A percentile compares a stretch with the other conserved stretches of the same genome.
These are phyloP conservation scores for Ochotona princeps DNA, from an alignment of 2,113 vertebrate genomes.

Conservation along the genomic window DNA sequence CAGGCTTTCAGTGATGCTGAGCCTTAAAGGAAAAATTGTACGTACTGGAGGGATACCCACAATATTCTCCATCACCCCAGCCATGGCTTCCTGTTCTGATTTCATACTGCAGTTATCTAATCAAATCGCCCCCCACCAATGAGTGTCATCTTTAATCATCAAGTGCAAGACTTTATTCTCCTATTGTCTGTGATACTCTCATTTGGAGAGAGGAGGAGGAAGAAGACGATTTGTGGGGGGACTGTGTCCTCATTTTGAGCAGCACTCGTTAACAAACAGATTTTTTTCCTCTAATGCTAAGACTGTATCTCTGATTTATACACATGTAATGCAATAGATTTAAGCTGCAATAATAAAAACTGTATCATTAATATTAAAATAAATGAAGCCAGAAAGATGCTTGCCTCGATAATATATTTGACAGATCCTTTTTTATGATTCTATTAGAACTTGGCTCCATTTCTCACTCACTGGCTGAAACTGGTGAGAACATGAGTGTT, in stretches of 20 bases:
- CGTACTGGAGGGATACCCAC: not conserved
- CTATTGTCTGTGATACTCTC: not conserved
- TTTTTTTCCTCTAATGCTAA: not conserved
- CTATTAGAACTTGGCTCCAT: not conserved
- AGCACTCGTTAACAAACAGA: not conserved
- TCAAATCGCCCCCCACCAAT: not conserved
- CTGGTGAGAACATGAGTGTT: not conserved
- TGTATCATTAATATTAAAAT: not conserved
- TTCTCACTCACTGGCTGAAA: not conserved
- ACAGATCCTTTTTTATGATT: not conserved
- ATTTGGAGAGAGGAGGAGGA: not conserved
- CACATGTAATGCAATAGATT: not conserved
- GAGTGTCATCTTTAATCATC: not conserved
- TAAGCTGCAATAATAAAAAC: not conserved
- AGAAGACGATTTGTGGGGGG: not conserved
- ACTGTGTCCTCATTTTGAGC: not conserved
- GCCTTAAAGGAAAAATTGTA: not conserved
- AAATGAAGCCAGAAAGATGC: not conserved
- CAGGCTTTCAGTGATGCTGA: no score
- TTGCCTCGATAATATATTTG: not conserved
- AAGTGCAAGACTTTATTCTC: not conserved
- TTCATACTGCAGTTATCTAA: not conserved
- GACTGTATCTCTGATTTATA: not conserved
- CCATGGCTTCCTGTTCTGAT: fast-evolving
- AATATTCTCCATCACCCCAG: no score